Conservation (phyloP, 2,113 vertebrate genomes). For the Datnioides undecimradiatus region DNA sequence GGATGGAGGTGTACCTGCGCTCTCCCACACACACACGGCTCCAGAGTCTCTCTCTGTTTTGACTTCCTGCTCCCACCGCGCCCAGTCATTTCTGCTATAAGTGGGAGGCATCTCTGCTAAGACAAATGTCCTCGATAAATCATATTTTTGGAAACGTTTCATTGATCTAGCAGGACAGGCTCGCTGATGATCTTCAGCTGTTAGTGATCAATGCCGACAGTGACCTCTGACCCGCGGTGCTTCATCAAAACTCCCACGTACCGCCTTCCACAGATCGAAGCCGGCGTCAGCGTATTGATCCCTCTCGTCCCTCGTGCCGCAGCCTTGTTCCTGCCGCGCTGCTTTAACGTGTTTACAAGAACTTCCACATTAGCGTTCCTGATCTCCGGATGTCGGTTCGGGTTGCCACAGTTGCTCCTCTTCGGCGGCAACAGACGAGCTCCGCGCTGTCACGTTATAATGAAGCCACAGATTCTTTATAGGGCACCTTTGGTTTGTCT, state of each 20-base stretch:
- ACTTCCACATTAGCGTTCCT: slow-evolving; percentile 40
- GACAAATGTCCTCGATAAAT: slow-evolving; percentile 56
- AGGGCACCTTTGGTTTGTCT: slow-evolving; percentile 66
- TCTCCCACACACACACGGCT: not conserved
- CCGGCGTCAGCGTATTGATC: slow-evolving; percentile 45
- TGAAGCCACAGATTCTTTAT: slow-evolving; percentile 56
- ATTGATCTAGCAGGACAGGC: slow-evolving; percentile 52
- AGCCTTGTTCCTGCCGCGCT: slow-evolving; percentile 1
- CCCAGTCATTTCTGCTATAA: slow-evolving; percentile 1
- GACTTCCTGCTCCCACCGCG: not conserved
- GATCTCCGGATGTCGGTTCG: slow-evolving; percentile 47
- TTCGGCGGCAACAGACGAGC: slow-evolving; percentile 41
- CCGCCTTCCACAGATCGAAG: slow-evolving; percentile 50
- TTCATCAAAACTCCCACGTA: slow-evolving; percentile 61
- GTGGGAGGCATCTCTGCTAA: slow-evolving; percentile 22
- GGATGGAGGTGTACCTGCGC: not conserved
- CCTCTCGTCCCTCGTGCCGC: not conserved
- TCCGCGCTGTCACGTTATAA: slow-evolving; percentile 50
- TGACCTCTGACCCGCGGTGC: slow-evolving; percentile 66
- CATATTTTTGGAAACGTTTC: slow-evolving; percentile 20
- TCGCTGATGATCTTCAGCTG: slow-evolving; percentile 58
- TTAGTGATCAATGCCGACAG: slow-evolving; percentile 60
- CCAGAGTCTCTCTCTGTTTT: not conserved
- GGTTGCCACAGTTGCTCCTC: slow-evolving; percentile 17
- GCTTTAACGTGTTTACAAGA: slow-evolving; percentile 31